Evolutionary conservation across 2,113 vertebrate genomes (phyloP), one percentile per base, ranked within the genome.

Genomic region (Pavo muticus): DNA sequence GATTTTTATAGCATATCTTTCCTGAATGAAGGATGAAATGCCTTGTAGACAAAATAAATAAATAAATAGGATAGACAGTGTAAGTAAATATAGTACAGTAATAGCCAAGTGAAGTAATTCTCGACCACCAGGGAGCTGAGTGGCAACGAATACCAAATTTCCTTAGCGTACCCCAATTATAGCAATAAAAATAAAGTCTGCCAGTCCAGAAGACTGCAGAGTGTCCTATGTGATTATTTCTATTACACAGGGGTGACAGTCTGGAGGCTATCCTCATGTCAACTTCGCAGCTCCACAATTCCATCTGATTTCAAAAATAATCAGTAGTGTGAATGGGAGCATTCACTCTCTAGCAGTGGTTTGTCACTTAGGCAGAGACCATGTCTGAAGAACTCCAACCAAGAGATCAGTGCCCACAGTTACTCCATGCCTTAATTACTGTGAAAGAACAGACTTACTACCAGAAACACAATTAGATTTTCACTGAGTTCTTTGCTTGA

Each of bases 241-340:
- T 69, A 77, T 54, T 57, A 84, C 57, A 78, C 52, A 72, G 17
- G n/a, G 68, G 47, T 95, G 93, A 91, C 91, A 89, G 68, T 80
- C 67, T 42, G 44, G 79, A 63, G 20, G 72, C 14, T 81, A 40
- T 74, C 42, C 23, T 50, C 5, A 27, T 29, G 52, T 90, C 93
- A 86, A 40, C 16, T 81, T 79, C 39, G 60, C 69, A 65, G 37
- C 69, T 84, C n/a, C 74, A 72, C 71, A 70, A 35, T 75, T 91
- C 37, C 57, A 65, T 75, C 77, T 20, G 1, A 71, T 91, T 91
- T 93, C 56, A 61, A 75, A 94, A 90, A 86, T 35, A 84, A 60
- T 39, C 72, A 75, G 74, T 45, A 64, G 30, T 37, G 27, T 29
- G 47, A 52, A 80, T 40, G 61, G 37, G n/a, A 69, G 9, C 12